Base-by-base conservation (phyloP, 2,113 vertebrate species). In the Addax nasomaculatus region DNA sequence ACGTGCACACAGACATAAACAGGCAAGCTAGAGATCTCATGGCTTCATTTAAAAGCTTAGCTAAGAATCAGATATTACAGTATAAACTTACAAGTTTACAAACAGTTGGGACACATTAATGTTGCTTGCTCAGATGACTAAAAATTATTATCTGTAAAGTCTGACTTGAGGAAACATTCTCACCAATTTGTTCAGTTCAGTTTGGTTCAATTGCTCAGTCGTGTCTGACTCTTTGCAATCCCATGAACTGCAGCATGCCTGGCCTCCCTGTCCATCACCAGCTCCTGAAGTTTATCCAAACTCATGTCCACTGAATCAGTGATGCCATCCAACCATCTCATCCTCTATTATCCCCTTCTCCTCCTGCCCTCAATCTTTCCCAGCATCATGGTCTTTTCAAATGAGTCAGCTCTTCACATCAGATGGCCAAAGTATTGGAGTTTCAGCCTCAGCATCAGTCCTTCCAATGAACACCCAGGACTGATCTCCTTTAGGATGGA, bases 171-270 rank as follows among this genome's bases (percentile, higher is more conserved):
- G n/a, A n/a, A n/a, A n/a, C n/a, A n/a, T n/a, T 73, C 21, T 39
- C 19, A 73, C 19, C 36, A 13, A 13, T 39, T 39, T 73, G 19
- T 23, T 39, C 19, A 11, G 67, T 39, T 73, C 5, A 3, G 67
- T 73, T 73, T 23, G 12, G 5, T 73, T 39, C 67, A 73, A 6
- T 39, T 23, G 0, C 36, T 39, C 36, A 73, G 67, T 39, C 19
- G 0, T 25, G 36, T 25, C 67, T 0, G 11, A 25, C 19, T 39
- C 36, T 73, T 73, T 73, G 36, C 0, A 0, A 39, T 21, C 10
- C 67, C 19, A 39, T 6, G 36, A 73, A 39, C 36, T 0, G 1
- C 21, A 73, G 36, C 21, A 73, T 1, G 11, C 11, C 36, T 13
- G 5, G n/a, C n/a, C 19, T 70, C n/a, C 9, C 4, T 39, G 67